Base-by-base conservation (phyloP, 2,888 invertebrate species). In the Heliconius charithonia region DNA sequence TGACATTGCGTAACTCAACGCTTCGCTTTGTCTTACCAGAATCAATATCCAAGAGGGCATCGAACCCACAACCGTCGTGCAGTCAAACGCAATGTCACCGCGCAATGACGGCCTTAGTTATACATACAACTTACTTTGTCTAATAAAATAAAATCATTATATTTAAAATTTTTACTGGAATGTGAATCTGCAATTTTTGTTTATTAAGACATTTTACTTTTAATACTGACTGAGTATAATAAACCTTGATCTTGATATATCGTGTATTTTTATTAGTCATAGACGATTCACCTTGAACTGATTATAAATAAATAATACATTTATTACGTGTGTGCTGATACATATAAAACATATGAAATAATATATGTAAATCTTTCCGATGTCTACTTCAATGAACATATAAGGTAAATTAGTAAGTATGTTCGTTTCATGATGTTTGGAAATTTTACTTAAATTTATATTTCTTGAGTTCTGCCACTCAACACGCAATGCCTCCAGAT, bases 191-290 rank as follows among this genome's bases (percentile, higher is more conserved):
- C n/a, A n/a, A n/a, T 59, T 9, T 9, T 59, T 32, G 66, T 12
- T 51, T 51, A 13, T n/a, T 29, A 22, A 29, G 32, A 32, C 32
- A 37, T 66, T 66, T 22, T 66, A 32, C 22, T 37, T 32, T 41
- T 6, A 41, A 6, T 69, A 69, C 22, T 12, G 22, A 22, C 22
- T 41, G 22, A 4, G 13, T 67, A 22, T 67, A 37, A 37, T 37
- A 37, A 37, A 37, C 37, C 37, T n/a, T 69, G 45, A 25, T 25
- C 69, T 69, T 69, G 41, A 69, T 69, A 41, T 69, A 69, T 25
- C 16, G n/a, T 25, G 7, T 69, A 9, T 41, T 25, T 16, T 27
- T 41, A 69, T 69, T 69, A 69, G 69, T 69, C 69, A 69, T 25
- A 67, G 66, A 4, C 22, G n/a, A 41, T 25, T 63, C 22, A 69